Conservation (phyloP, 1,140 invertebrate species). For the Hycleus phaleratus region DNA sequence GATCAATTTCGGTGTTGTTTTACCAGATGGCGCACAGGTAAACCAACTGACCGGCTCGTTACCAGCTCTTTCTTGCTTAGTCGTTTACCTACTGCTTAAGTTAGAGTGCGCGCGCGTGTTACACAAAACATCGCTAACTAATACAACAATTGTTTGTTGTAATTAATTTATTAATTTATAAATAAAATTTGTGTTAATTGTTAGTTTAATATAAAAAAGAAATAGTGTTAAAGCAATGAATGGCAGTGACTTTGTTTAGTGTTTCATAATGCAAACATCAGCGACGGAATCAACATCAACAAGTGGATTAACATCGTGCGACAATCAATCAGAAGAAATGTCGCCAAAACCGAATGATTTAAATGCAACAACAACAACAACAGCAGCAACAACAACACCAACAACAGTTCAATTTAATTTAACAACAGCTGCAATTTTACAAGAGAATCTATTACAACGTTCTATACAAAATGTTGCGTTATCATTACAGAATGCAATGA, state of each 20-base stretch:
- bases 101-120: slow-evolving; percentile 24
- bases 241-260: too few species aligned
- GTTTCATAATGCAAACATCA: slow-evolving; percentile 30
- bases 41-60: slow-evolving; percentile 22
- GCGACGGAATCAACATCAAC: slow-evolving; percentile 16
- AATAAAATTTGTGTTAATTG: too few species aligned
- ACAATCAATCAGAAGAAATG: slow-evolving; percentile 19
- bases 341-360: slow-evolving; percentile 17
- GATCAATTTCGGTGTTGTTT: neutral
- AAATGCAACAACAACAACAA: neutral
- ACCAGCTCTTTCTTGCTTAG: slow-evolving; percentile 32
- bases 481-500: slow-evolving; percentile 67
- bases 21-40: slow-evolving; percentile 36
- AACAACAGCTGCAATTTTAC: slow-evolving; percentile 36
- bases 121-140: neutral
- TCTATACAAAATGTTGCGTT: slow-evolving; percentile 61
- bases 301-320: slow-evolving; percentile 19
- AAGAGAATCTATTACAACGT: slow-evolving; percentile 49
- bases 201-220: too few species aligned
- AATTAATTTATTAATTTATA: too few species aligned
- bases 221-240: too few species aligned
- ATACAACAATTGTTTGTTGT: too few species aligned
- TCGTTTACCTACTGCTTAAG: slow-evolving; percentile 38
- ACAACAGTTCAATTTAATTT: slow-evolving; percentile 32
- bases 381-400: slow-evolving; percentile 1